A percentile compares a stretch with the other conserved stretches of the same genome.
phyloP scores from a whole-genome alignment of 2,113 vertebrate genomes.

The Myotis brandtii region DNA sequence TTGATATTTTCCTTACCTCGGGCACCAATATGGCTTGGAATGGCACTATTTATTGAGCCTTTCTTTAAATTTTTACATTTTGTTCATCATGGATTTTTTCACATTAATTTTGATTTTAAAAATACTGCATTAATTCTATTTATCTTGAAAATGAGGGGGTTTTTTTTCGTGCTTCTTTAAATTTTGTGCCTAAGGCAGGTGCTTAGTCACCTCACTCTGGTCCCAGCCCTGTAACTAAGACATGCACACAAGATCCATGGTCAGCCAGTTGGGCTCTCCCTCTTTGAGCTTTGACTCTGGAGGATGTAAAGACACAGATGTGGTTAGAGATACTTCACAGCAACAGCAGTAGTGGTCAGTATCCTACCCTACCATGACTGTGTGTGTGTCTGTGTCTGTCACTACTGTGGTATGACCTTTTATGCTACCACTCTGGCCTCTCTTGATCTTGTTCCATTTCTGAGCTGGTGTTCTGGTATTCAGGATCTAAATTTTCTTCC shows the following conservation, averaged over 20 bases:
- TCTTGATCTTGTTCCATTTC: neutral
- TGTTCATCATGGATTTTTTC: neutral
- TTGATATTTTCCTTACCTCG: neutral
- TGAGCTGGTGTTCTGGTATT: conserved; percentile 2
- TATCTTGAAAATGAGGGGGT: neutral
- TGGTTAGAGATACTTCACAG: neutral
- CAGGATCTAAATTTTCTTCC: neutral
- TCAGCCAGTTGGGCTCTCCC: neutral
- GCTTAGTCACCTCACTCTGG: neutral
- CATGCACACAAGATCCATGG: neutral
- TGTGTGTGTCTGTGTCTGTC: neutral
- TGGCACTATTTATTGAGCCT: neutral
- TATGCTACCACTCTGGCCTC: neutral
- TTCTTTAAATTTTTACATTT: conserved; percentile 6
- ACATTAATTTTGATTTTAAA: neutral
- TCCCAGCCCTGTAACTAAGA: neutral
- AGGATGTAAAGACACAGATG: neutral
- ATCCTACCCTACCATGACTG: neutral
- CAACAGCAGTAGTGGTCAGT: neutral
- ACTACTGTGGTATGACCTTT: neutral
- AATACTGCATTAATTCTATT: neutral
- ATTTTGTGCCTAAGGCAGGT: neutral
- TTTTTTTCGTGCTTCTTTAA: neutral
- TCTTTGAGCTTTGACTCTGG: neutral
- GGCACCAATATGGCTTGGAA: neutral